Percentiles rank a stretch among this genome's conserved stretches.
phyloP scores from a whole-genome alignment of 2,888 invertebrate species.

The Eilema griseolum region DNA sequence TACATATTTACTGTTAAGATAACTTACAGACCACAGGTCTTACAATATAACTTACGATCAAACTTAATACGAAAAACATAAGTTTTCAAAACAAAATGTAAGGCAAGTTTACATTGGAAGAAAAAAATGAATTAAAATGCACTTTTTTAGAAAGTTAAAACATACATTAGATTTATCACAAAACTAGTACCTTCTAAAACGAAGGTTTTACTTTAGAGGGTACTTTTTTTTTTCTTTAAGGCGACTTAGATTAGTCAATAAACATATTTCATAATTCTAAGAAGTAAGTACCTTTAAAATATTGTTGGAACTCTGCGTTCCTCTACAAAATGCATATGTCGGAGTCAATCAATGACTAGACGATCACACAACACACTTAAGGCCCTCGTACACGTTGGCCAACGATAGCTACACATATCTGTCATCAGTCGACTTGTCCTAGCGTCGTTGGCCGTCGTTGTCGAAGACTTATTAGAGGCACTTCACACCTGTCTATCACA shows the following conservation, averaged over 20 bases:
- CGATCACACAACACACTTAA: slow-evolving; percentile 70
- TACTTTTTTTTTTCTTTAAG: slow-evolving; percentile 33
- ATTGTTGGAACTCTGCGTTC: slow-evolving; percentile 47
- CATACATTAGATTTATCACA: slow-evolving; percentile 51
- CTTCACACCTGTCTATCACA: slow-evolving; percentile 22
- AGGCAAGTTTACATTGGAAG: slow-evolving; percentile 55
- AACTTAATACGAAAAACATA: slow-evolving; percentile 57
- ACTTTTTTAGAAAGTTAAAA: slow-evolving; percentile 46
- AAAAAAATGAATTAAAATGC: slow-evolving; percentile 60
- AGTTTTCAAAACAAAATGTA: slow-evolving; percentile 48
- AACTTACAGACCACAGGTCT: slow-evolving; percentile 84
- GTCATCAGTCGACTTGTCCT: neutral
- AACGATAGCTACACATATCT: neutral
- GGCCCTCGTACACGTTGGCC: slow-evolving; percentile 19
- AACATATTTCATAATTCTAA: slow-evolving; percentile 39
- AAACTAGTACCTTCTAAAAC: slow-evolving; percentile 76
- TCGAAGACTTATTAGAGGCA: slow-evolving; percentile 8
- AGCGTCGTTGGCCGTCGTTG: neutral
- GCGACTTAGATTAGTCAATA: slow-evolving; percentile 45
- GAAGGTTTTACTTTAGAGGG: slow-evolving; percentile 62
- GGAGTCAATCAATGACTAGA: slow-evolving; percentile 76
- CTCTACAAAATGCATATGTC: slow-evolving; percentile 48
- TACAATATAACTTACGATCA: slow-evolving; percentile 65
- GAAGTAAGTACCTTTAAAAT: slow-evolving; percentile 52
- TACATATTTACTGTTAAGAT: slow-evolving; percentile 57